Conservation (phyloP, 1,140 invertebrate genomes). For the Ephestia elutella region DNA sequence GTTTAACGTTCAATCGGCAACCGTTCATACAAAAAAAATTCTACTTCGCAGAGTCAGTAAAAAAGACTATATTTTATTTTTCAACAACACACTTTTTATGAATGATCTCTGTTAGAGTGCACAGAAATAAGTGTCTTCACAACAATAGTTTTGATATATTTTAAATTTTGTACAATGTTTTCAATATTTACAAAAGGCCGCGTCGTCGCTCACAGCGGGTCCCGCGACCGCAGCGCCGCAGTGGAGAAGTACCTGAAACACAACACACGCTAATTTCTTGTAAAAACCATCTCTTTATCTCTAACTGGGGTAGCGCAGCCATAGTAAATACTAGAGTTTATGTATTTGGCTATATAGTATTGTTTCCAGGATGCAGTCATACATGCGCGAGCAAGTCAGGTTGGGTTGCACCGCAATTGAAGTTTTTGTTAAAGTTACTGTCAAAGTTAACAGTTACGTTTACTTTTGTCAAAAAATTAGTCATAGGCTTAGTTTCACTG, state of each 20-base stretch:
- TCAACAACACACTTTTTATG: not conserved
- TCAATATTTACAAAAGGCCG: not conserved
- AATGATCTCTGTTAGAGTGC: not conserved
- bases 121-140: not conserved
- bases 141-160: not conserved
- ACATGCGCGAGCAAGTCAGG: not conserved
- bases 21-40: not conserved
- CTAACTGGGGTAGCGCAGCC: not conserved
- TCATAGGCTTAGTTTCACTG: too few species aligned
- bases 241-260: slow-evolving; percentile 26
- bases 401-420: too few species aligned
- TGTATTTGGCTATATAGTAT: too few species aligned
- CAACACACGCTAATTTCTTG: not conserved
- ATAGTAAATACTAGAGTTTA: too few species aligned
- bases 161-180: not conserved
- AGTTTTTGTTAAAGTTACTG: too few species aligned
- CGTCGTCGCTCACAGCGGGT: slow-evolving; percentile 12
- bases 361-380: not conserved
- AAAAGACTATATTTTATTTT: not conserved
- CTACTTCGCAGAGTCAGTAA: not conserved
- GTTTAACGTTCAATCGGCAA: too few species aligned
- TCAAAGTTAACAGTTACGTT: too few species aligned
- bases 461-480: too few species aligned
- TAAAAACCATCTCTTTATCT: not conserved
- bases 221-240: slow-evolving; percentile 16